Conservation (phyloP, 2,888 invertebrate genomes). For the Lithophane leautieri region DNA sequence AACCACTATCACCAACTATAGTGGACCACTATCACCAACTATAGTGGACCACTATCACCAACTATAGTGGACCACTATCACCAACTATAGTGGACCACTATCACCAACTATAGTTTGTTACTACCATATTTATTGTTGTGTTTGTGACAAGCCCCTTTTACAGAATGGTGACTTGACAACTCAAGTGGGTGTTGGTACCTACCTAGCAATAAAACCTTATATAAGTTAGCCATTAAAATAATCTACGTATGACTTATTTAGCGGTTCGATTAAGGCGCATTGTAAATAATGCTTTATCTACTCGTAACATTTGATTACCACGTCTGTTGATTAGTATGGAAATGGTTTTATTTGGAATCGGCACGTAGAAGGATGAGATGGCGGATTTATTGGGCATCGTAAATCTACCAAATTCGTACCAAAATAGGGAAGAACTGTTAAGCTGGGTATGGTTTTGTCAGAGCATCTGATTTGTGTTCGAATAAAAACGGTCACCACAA, state of each 20-base stretch:
- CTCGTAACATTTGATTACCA: slow-evolving; percentile 8
- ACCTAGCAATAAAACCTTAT: slow-evolving; percentile 12
- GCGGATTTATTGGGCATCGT: neutral
- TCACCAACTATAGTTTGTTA: too few relatives aligned
- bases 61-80: too few relatives aligned
- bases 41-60: too few relatives aligned
- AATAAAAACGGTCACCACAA: neutral
- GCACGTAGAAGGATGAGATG: slow-evolving; percentile 1
- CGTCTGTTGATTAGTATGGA: slow-evolving; percentile 20
- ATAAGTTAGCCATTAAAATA: slow-evolving; percentile 28
- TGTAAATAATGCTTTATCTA: slow-evolving; percentile 44
- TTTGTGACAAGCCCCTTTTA: neutral
- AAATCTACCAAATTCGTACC: neutral
- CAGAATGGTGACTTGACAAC: slow-evolving; percentile 1
- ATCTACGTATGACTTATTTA: slow-evolving; percentile 19
- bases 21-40: too few relatives aligned
- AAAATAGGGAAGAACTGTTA: neutral
- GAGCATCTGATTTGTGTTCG: neutral
- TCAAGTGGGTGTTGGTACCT: neutral
- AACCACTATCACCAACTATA: too few relatives aligned
- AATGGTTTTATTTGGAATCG: neutral
- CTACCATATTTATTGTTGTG: too few relatives aligned
- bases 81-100: neutral
- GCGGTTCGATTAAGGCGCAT: slow-evolving; percentile 9
- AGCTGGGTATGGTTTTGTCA: neutral